Conservation (phyloP, 2,888 invertebrate species). For the Hetaerina titia region DNA sequence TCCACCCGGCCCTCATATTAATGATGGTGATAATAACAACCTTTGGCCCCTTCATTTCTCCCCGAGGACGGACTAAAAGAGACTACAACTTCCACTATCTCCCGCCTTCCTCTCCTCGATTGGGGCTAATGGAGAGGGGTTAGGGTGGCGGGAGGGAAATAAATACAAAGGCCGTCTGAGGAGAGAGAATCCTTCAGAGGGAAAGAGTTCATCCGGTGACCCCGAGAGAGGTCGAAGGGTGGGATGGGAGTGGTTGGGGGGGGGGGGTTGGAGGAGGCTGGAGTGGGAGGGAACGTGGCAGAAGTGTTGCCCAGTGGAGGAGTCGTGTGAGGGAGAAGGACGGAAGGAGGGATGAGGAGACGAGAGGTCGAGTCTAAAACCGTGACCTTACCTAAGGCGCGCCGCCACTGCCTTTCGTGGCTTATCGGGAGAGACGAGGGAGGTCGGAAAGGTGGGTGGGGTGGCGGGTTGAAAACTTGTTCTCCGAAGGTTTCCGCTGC, state of each 20-base stretch:
- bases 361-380: neutral
- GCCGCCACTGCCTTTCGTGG: neutral
- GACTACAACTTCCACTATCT: too few relatives aligned
- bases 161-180: neutral
- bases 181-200: neutral
- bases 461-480: neutral
- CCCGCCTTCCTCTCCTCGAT: too few relatives aligned
- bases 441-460: neutral
- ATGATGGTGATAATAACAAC: too few relatives aligned
- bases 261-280: neutral
- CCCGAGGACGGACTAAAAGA: too few relatives aligned
- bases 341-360: too few relatives aligned
- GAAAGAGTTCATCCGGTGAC: neutral
- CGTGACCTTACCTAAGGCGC: conserved; percentile 43
- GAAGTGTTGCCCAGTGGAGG: too few relatives aligned
- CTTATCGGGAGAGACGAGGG: too few relatives aligned
- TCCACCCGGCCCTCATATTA: too few relatives aligned
- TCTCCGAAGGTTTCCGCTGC: neutral
- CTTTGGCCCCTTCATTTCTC: too few relatives aligned
- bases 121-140: too few relatives aligned
- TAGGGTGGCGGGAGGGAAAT: neutral
- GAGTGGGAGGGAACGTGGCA: neutral
- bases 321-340: too few relatives aligned
- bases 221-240: neutral
- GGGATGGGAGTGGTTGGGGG: neutral